phyloP scores from a whole-genome alignment of 2,797 vertebrate genomes.

The Hippocampus kuda region DNA sequence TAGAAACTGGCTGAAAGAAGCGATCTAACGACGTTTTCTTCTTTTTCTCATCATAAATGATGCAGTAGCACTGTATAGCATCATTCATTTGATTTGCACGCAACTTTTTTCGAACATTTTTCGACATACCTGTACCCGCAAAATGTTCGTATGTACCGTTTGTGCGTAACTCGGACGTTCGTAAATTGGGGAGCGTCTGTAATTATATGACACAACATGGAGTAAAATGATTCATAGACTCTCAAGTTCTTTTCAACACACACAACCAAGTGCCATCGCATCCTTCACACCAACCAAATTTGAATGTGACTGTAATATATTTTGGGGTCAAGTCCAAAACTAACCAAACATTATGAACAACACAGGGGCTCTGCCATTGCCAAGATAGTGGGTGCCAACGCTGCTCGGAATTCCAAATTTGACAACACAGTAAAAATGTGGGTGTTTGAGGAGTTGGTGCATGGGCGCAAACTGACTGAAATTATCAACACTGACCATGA shows the following conservation, averaged over 20 bases:
- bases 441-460: conserved; percentile 90
- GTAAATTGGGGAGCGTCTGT: too few relatives aligned
- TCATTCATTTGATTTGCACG: too few relatives aligned
- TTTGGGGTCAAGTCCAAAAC: neutral
- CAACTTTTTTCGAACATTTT: too few relatives aligned
- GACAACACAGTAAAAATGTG: conserved; percentile 83
- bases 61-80: too few relatives aligned
- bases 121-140: too few relatives aligned
- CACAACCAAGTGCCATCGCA: neutral
- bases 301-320: neutral
- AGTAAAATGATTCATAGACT: neutral
- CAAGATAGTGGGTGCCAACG: conserved; percentile 84
- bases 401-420: conserved; percentile 70
- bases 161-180: too few relatives aligned
- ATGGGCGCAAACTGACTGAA: conserved; percentile 81
- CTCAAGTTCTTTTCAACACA: neutral
- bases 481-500: conserved; percentile 91
- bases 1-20: too few relatives aligned
- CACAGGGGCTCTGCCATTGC: conserved; percentile 92
- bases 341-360: conserved; percentile 17
- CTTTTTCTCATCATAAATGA: too few relatives aligned
- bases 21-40: too few relatives aligned
- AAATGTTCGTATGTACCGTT: too few relatives aligned
- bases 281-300: neutral
- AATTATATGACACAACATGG: too few relatives aligned